Evolutionary conservation across 2,888 invertebrate genomes (phyloP), one percentile per base, ranked within the genome.

Genomic region (Uropetala carovei): DNA sequence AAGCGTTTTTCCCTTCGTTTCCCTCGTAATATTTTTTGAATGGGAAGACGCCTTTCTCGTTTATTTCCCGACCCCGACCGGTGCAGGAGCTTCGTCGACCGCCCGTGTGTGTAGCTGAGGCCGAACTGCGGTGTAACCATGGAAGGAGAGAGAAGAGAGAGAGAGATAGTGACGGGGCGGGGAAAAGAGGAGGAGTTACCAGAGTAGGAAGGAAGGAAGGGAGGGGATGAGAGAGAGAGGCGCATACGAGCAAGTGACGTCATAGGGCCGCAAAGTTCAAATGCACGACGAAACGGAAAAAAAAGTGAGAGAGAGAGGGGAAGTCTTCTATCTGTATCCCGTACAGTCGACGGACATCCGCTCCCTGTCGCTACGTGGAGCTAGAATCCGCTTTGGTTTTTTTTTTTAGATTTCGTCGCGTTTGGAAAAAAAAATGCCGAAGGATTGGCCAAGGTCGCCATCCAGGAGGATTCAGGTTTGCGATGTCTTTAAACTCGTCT

Each of bases 111-210:
- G 64, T 64, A 89, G 89, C 89, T 89, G 89, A 89, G 64, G 89
- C 89, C 89, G 64, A 89, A 89, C 89, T 89, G 89, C 89, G 89
- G 89, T 43, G 27, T 68, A n/a, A 64, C 89, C 64, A 89, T 89
- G n/a, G 83, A 57, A 7, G 3, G 57, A 57, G 83, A 83, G 83
- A 83, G 43, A 83, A 56, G 7, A 30, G 13, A 16, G 30, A 22
- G 60, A 22, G 13, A 30, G 89, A 68, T 60, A 43, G 43, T 58
- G 64, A 43, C 18, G 86, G 60, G 11, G 14, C 10, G 56, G 11
- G 57, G 30, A 56, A 7, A 18, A 1, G 18, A 27, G 30, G 83
- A 43, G 43, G 43, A 5, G 43, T 43, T 3, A 5, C 3, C 43
- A 43, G 43, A 3, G 83, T 10, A 14, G n/a, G 75, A 9, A 30